Evolutionary conservation across 2,888 invertebrate genomes (phyloP), one percentile per base, ranked within the genome.

Genomic region (Mythimna loreyi): DNA sequence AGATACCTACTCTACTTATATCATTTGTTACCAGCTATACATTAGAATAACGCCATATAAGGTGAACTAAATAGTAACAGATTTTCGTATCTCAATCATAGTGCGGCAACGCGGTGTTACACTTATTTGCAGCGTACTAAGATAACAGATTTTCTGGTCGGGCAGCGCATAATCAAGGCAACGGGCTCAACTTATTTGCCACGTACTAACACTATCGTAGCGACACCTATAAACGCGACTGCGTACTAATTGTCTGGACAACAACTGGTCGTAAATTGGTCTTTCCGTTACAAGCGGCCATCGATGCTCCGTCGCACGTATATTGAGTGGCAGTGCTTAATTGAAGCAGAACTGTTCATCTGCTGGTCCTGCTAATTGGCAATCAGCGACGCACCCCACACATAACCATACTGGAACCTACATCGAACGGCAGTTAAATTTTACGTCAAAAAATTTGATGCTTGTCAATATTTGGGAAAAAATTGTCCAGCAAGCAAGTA

Each of bases 331-430:
- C 47, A 62, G 33, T 43, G 55, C 60, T 72, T 84, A 85, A 87
- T 85, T 85, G 83, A 82, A 82, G 85, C 88, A 85, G 84, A 85
- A 85, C 78, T 81, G 80, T 83, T 76, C 86, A 84, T 80, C 84
- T 82, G 81, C 72, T 75, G 76, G 75, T 79, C 78, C 73, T 72
- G 82, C 86, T 90, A 91, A 91, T 90, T 90, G 89, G 80, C 89
- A 89, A 91, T 90, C 87, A 90, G 84, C 86, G 77, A 81, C 75
- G 81, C 83, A 83, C n/a, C 62, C 43, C 55, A 47, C 71, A 75
- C 30, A 55, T 66, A 40, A 33, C 43, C 28, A 30, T 55, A 78
- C 80, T 86, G 72, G 82, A 82, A 84, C 55, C 36, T 11, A 28
- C 61, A 36, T 11, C 33, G 36, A 52, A 57, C 11, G 21, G 25